Conservation (phyloP, 2,888 invertebrate species). For the Euspilapteryx auroguttella region DNA sequence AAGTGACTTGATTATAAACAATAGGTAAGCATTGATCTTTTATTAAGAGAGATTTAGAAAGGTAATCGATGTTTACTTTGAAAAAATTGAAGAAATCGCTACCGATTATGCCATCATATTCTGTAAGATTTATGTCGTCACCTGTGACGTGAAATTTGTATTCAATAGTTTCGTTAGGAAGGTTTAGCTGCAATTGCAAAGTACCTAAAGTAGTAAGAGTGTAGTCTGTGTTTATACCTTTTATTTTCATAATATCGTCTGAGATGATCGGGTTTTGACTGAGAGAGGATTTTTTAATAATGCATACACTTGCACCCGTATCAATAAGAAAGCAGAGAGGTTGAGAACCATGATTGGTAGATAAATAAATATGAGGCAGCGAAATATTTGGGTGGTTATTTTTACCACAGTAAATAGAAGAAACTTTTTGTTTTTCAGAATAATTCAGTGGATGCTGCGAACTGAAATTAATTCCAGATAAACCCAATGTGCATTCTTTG, state of each 20-base stretch:
- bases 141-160: slow-evolving; percentile 6
- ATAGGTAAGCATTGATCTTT: slow-evolving; percentile 2
- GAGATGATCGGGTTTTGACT: background rate
- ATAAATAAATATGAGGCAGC: slow-evolving; percentile 2
- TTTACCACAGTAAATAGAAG: too few species aligned
- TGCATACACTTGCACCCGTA: slow-evolving; percentile 5
- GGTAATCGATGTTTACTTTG: background rate
- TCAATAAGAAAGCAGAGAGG: slow-evolving; percentile 6
- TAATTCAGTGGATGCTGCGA: too few species aligned
- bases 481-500: too few species aligned
- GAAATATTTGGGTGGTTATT: too few species aligned
- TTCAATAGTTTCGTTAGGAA: background rate
- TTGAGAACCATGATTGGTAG: background rate
- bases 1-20: slow-evolving; percentile 2
- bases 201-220: slow-evolving; percentile 2
- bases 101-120: slow-evolving; percentile 3
- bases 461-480: too few species aligned
- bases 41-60: background rate
- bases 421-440: too few species aligned
- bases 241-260: slow-evolving; percentile 3
- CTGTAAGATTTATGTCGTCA: slow-evolving; percentile 1
- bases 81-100: slow-evolving; percentile 2
- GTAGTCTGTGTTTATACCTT: slow-evolving; percentile 4
- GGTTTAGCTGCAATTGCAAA: slow-evolving; percentile 1
- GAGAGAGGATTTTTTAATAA: slow-evolving; percentile 4